Base-by-base conservation (phyloP, 2,888 invertebrate genomes). In the Watsonalla binaria region DNA sequence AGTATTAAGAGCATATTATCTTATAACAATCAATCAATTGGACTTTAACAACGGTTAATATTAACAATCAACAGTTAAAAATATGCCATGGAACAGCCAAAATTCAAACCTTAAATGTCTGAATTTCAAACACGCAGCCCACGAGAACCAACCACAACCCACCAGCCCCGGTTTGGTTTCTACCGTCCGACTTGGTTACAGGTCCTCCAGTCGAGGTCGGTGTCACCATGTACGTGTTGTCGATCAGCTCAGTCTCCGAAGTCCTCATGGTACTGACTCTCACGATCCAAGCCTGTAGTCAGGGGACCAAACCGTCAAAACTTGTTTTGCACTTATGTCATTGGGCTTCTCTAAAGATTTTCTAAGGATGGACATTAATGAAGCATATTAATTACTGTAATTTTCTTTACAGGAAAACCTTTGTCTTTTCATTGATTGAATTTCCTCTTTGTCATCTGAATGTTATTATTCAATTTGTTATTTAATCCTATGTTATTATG, bases 181-280 rank as follows among this genome's bases (percentile, higher is more conserved):
- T 57, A 51, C 59, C 49, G 82, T 82, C 86, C 83, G 82, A 81
- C 85, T 89, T 91, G 86, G 86, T 93, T 96, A 91, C 96, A 98
- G 97, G 97, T 95, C 96, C 96, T 91, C 97, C 98, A 86, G 98
- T 98, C 92, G 97, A 97, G 92, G 98, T 98, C 91, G 97, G 97
- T 91, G 97, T 98, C 93, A 98, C 98, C 92, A 97, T 98, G 96
- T 97, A 97, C 94, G 98, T 98, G 92, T 96, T 98, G 93, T 97
- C 97, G 93, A 98, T 98, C 95, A 97, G 97, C 94, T 97, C 98
- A 92, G 96, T 98, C 92, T 98, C 98, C 92, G 98, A 98, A 95
- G 98, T 98, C 92, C 96, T 97, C 94, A 98, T 98, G 98, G 98
- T 98, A 96, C 88, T 86, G 84, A 85, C 76, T 91, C 96, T 11